Base-by-base conservation (phyloP, 2,113 vertebrate genomes). In the Sinocyclocheilus maitianheensis region DNA sequence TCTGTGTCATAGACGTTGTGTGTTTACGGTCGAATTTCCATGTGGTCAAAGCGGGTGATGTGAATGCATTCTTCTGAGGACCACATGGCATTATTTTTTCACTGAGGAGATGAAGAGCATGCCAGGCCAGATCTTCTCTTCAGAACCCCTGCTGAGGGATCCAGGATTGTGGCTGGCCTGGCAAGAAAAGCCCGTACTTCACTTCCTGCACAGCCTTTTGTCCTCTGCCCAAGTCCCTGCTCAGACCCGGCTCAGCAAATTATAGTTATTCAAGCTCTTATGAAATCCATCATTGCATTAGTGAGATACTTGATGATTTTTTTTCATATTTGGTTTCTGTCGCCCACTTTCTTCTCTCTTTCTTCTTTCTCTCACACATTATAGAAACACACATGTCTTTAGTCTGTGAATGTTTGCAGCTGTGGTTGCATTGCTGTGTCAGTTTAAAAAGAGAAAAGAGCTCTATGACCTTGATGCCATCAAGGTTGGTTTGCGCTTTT, bases 1-100 rank as follows among this genome's bases (percentile, higher is more conserved):
- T 81, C 79, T 48, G 79, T 81, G 58, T 81, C 60, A 24, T 46
- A 46, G 60, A 46, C n/a, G 4, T 14, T 78, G 8, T 78, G 77
- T 60, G 55, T 80, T 62, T 80, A 63, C 62, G 77, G 26, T 60
- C 10, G 37, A 43, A 79, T 62, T 79, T 62, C 55, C 55, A 80
- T 81, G 60, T 46, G 79, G 79, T 81, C 37, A 46, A 13, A 86
- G 22, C 34, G 84, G 83, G 88, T 91, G 88, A 90, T 90, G 63
- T 91, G 89, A 87, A 91, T 90, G 91, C 77, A 58, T 85, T 91
- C 83, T 92, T 85, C 65, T 87, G 86, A 87, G 86, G 88, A 90
- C 86, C 91, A 90, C 88, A 78, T 46, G 83, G 76, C 86, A 67
- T 83, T 87, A 58, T 90, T 92, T 90, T 92, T 90, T 80, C 84